Evolutionary conservation across 1,140 invertebrate species (phyloP).

Genomic region (Heliconius melpomene): DNA sequence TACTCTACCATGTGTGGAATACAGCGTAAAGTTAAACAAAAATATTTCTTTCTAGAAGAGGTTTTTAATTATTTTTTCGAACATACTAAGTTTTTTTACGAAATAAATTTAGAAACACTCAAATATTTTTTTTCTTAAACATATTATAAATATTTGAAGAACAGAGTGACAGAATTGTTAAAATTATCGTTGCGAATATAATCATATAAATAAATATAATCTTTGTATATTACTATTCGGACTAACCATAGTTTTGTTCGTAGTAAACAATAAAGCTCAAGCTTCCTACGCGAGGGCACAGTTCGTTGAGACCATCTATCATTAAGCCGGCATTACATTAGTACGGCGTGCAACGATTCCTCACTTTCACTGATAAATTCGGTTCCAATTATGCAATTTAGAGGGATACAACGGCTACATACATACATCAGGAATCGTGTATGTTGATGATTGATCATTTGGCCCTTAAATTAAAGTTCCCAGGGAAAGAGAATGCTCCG

Average conservation of each 20-base stretch:
- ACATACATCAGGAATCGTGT: slow-evolving; percentile 53
- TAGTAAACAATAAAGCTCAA: slow-evolving; percentile 56
- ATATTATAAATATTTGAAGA: no score
- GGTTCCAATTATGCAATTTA: slow-evolving; percentile 69
- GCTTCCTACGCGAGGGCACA: slow-evolving; percentile 64
- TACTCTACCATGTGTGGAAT: no score
- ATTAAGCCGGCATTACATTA: slow-evolving; percentile 63
- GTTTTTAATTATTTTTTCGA: no score
- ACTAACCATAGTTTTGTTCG: slow-evolving; percentile 54
- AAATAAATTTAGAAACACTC: no score
- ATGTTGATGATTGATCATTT: slow-evolving; percentile 50
- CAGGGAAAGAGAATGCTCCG: slow-evolving; percentile 40
- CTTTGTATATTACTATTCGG: slow-evolving; percentile 55
- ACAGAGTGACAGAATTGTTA: no score
- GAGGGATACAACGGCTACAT: slow-evolving; percentile 46
- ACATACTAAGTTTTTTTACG: no score
- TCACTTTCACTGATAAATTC: slow-evolving; percentile 74
- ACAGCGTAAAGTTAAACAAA: no score
- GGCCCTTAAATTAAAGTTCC: slow-evolving; percentile 47
- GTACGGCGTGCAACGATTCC: slow-evolving; percentile 58
- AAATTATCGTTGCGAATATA: neutral
- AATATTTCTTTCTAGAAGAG: no score
- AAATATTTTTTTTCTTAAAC: no score
- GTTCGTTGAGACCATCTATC: slow-evolving; percentile 62
- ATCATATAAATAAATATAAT: slow-evolving; percentile 4